Evolutionary conservation across 2,797 vertebrate genomes (phyloP).

Genomic region (Halcyon chelicuti): DNA sequence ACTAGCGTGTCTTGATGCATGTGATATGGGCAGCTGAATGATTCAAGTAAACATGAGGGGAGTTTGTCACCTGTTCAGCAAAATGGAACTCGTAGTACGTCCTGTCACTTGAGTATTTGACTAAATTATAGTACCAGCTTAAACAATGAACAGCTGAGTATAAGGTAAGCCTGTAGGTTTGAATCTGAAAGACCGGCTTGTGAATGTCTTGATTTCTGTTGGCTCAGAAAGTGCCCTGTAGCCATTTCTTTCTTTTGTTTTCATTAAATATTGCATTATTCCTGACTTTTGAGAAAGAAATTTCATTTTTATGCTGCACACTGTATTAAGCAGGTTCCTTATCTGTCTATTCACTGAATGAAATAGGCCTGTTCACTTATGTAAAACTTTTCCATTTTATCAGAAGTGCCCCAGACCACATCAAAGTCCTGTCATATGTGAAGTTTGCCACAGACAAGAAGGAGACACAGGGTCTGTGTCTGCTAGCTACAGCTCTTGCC

Average conservation of each 20-base stretch:
- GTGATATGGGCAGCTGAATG: neutral
- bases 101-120: neutral
- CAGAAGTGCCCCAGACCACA: neutral
- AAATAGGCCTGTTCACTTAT: neutral
- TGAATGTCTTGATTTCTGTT: neutral
- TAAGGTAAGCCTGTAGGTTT: neutral
- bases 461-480: neutral
- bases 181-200: neutral
- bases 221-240: neutral
- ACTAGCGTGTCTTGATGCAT: neutral
- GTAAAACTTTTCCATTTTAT: neutral
- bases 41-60: rapidly evolving
- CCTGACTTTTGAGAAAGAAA: neutral
- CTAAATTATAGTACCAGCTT: neutral
- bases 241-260: neutral
- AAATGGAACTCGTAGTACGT: neutral
- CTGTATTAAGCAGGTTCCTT: neutral
- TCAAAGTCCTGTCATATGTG: neutral
- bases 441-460: neutral
- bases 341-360: neutral
- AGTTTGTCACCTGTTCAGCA: neutral
- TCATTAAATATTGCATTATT: neutral
- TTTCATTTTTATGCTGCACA: neutral
- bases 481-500: neutral
- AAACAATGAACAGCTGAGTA: neutral